A percentile compares a stretch with the other conserved stretches of the same genome.
Evolutionary conservation across 2,888 invertebrate genomes (phyloP).

Genomic region (Punctoribates punctum): DNA sequence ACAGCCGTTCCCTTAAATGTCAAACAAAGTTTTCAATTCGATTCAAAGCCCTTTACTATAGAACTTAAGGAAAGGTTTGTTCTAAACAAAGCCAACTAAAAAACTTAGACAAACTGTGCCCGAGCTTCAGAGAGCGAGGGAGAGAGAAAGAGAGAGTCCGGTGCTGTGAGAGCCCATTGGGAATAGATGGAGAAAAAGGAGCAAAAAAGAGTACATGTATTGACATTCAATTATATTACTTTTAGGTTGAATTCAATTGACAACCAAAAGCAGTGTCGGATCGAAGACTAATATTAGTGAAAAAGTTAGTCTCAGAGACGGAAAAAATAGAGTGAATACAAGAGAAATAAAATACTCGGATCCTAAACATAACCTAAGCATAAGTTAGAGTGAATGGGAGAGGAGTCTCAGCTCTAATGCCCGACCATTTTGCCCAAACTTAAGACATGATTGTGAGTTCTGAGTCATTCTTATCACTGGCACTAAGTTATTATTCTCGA

Average conservation of each 20-base stretch:
- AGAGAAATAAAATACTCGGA: background rate
- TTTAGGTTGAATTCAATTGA: slow-evolving; percentile 28
- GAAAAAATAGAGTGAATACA: background rate
- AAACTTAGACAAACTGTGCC: background rate
- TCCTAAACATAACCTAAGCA: slow-evolving; percentile 1
- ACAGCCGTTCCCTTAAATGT: background rate
- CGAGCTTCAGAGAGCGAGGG: background rate
- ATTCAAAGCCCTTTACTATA: background rate
- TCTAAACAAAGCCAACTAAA: background rate
- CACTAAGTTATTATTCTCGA: slow-evolving; percentile 30
- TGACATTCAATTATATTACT: slow-evolving; percentile 32
- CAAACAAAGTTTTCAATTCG: background rate
- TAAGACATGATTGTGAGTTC: slow-evolving; percentile 19
- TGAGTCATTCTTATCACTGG: slow-evolving; percentile 1
- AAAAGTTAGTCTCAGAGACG: background rate
- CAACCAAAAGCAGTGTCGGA: slow-evolving; percentile 14
- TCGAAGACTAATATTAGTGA: too few species aligned
- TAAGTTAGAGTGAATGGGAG: background rate
- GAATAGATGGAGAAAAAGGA: background rate
- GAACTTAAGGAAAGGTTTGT: background rate
- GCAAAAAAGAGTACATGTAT: slow-evolving; percentile 18
- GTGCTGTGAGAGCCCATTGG: background rate
- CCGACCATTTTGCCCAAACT: slow-evolving; percentile 7
- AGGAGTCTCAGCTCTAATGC: background rate
- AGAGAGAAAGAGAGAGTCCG: slow-evolving; percentile 21